A percentile compares a stretch with the other conserved stretches of the same genome.
Evolutionary conservation across 2,888 invertebrate genomes (phyloP).

Genomic region (Tetrapedia diversipes): DNA sequence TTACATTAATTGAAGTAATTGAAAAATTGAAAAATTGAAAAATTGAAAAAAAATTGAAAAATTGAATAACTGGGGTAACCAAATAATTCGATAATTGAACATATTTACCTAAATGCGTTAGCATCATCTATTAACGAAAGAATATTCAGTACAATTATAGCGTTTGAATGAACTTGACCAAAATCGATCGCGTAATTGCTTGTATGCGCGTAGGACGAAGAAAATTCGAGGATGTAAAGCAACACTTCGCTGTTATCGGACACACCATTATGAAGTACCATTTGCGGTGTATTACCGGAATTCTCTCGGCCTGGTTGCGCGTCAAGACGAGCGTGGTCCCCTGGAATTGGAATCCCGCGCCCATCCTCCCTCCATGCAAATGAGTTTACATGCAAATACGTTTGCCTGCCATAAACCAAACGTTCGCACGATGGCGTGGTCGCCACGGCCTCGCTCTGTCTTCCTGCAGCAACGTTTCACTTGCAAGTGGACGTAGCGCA

Average conservation of each 20-base stretch:
- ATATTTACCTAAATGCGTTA: too few relatives aligned
- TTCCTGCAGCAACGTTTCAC: constrained; percentile 12
- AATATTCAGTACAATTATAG: too few relatives aligned
- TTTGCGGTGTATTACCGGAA: constrained; percentile 43
- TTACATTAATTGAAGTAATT: too few relatives aligned
- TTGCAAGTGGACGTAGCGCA: neutral
- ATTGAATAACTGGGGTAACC: too few relatives aligned
- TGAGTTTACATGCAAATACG: constrained; percentile 71
- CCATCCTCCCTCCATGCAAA: constrained; percentile 59
- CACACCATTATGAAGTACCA: constrained; percentile 39
- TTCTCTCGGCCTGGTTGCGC: constrained; percentile 37
- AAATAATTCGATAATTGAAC: too few relatives aligned
- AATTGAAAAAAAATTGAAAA: too few relatives aligned
- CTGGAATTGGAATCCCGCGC: constrained; percentile 64
- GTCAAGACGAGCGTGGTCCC: constrained; percentile 55
- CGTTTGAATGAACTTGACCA: too few relatives aligned
- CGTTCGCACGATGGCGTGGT: constrained; percentile 44
- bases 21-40: too few relatives aligned
- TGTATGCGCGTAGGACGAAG: constrained; percentile 1
- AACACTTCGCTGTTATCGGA: constrained; percentile 31
- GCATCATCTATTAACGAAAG: too few relatives aligned
- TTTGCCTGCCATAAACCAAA: constrained; percentile 66
- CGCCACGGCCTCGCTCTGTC: constrained; percentile 34
- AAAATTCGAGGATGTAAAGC: constrained; percentile 22
- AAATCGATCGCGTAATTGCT: constrained; percentile 36